Evolutionary conservation across 2,888 invertebrate genomes (phyloP).

Genomic region (Timandra comae): DNA sequence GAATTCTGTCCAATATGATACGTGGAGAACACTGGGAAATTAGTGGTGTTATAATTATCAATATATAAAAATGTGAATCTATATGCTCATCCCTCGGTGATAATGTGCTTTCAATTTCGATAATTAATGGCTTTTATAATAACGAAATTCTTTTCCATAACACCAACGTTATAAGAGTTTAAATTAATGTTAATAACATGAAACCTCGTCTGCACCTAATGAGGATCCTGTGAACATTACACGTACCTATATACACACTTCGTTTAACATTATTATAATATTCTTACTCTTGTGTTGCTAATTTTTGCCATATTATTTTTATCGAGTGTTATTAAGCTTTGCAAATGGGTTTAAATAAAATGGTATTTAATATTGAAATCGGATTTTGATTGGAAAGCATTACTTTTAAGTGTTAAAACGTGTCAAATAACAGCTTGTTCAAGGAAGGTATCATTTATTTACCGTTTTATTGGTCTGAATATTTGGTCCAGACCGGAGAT

Average conservation of each 20-base stretch:
- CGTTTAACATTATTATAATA: not conserved
- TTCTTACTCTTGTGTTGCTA: conserved; percentile 6
- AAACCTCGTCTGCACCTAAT: conserved; percentile 10
- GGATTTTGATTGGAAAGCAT: conserved; percentile 37
- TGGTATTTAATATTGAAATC: conserved; percentile 35
- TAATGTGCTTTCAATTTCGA: conserved; percentile 36
- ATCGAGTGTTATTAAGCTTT: conserved; percentile 32
- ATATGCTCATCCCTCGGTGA: conserved; percentile 27
- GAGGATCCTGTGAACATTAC: not conserved
- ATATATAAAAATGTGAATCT: conserved; percentile 25
- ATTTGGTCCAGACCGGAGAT: too few species aligned
- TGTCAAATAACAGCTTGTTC: conserved; percentile 37
- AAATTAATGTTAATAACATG: conserved; percentile 21
- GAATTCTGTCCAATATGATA: conserved; percentile 63
- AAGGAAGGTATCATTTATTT: conserved; percentile 32
- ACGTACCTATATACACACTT: not conserved
- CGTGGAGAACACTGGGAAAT: conserved; percentile 45
- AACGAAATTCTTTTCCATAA: conserved; percentile 18
- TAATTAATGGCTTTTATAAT: conserved; percentile 39
- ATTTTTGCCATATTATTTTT: conserved; percentile 12
- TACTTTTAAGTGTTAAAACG: conserved; percentile 47
- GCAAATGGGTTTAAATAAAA: conserved; percentile 35
- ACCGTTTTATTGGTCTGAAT: conserved; percentile 21
- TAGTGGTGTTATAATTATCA: conserved; percentile 51
- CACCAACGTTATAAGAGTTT: conserved; percentile 6